Evolutionary conservation across 2,113 vertebrate genomes (phyloP).

Genomic region (Reinhardtius hippoglossoides): DNA sequence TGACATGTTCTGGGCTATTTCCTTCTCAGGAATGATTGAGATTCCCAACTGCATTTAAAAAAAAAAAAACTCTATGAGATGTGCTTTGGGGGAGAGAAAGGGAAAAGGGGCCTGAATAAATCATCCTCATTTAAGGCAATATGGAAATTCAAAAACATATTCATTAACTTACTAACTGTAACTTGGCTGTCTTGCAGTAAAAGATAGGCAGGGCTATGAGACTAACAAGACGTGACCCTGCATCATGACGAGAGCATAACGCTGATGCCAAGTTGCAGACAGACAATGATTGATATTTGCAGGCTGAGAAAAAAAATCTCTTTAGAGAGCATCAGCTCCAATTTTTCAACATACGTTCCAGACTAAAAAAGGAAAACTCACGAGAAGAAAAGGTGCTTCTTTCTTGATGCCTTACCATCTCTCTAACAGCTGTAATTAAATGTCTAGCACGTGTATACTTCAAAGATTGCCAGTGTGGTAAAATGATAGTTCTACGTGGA

Average conservation of each 20-base stretch:
- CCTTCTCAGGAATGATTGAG: slow-evolving; percentile 58
- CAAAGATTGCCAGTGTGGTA: neutral
- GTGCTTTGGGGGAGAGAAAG: slow-evolving; percentile 18
- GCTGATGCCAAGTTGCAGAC: neutral
- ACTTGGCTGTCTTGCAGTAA: neutral
- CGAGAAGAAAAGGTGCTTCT: neutral
- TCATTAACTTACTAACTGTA: neutral
- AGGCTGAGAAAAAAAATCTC: neutral
- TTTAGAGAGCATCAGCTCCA: neutral
- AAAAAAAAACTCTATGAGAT: slow-evolving; percentile 56
- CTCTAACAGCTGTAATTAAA: neutral
- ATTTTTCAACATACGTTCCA: neutral
- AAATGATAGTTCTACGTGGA: neutral
- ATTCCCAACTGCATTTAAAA: slow-evolving; percentile 64
- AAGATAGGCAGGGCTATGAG: neutral
- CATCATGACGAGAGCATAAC: neutral
- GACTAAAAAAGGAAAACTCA: neutral
- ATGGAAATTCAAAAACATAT: slow-evolving; percentile 5
- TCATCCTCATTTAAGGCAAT: slow-evolving; percentile 53
- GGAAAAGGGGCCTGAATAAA: slow-evolving; percentile 44
- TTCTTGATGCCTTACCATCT: neutral
- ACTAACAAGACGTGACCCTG: neutral
- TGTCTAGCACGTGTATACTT: neutral
- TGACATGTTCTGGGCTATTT: slow-evolving; percentile 54
- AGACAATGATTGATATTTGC: neutral